phyloP scores from a whole-genome alignment of 2,888 invertebrate genomes.

The Luperina testacea region DNA sequence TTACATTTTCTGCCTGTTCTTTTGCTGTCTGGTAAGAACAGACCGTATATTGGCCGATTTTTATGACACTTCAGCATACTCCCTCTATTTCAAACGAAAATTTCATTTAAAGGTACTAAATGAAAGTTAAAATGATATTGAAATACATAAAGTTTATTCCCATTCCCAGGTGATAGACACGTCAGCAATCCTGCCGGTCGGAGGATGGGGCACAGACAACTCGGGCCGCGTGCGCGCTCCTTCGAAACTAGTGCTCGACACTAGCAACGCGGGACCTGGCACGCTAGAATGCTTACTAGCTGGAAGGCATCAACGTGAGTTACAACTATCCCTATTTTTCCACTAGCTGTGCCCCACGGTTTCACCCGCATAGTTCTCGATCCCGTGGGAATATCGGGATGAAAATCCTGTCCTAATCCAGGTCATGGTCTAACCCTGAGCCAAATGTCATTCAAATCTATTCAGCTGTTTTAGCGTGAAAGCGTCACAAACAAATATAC shows the following conservation, averaged over 20 bases:
- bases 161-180: constrained; percentile 91
- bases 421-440: too few species aligned
- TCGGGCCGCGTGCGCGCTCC: constrained; percentile 93
- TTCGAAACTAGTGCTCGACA: constrained; percentile 96
- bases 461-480: too few species aligned
- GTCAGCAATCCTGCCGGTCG: constrained; percentile 93
- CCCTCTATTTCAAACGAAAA: not conserved
- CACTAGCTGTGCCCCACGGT: too few species aligned
- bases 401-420: too few species aligned
- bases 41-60: not conserved
- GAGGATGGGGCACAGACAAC: constrained; percentile 97
- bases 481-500: too few species aligned
- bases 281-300: constrained; percentile 91
- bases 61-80: not conserved
- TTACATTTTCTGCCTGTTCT: too few species aligned
- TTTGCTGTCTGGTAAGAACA: too few species aligned
- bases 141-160: not conserved
- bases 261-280: constrained; percentile 97
- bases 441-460: too few species aligned
- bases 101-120: too few species aligned
- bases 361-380: too few species aligned
- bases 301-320: constrained; percentile 91
- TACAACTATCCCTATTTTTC: not conserved
- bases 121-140: not conserved
- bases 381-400: too few species aligned